A percentile compares a stretch with the other conserved stretches of the same genome.
Conservation (phyloP, 2,797 vertebrate species). For the Pseudotriccus pelzelni region DNA sequence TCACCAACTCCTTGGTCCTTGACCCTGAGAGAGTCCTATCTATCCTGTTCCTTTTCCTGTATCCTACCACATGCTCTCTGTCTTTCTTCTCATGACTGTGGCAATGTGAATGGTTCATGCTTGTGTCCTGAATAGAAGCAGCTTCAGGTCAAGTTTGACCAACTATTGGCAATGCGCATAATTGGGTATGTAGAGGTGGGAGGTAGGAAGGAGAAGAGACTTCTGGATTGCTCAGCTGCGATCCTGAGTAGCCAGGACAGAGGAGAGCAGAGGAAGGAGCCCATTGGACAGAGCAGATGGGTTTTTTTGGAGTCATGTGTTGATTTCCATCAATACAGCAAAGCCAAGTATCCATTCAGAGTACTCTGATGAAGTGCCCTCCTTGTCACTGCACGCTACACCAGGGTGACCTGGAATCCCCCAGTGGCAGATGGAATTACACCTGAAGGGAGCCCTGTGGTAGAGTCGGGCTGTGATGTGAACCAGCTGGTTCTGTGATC, state of each 20-base stretch:
- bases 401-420: not conserved
- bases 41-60: not conserved
- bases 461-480: not conserved
- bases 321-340: not conserved
- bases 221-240: not conserved
- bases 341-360: not conserved
- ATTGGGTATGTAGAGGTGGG: not conserved
- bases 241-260: not conserved
- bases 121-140: not conserved
- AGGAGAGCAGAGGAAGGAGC: not conserved
- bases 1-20: not conserved
- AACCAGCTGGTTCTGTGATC: accelerated
- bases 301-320: not conserved
- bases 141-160: not conserved
- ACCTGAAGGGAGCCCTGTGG: not conserved
- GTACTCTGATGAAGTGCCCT: not conserved
- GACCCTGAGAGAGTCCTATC: not conserved
- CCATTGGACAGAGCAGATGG: not conserved
- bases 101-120: not conserved
- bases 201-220: not conserved
- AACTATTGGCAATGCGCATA: not conserved
- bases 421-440: not conserved
- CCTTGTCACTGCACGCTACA: accelerated
- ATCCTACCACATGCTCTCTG: not conserved
- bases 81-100: not conserved